These are phyloP conservation scores for Drosophila nr. perissopoda DNA, from an alignment of 2,888 invertebrate genomes.

Conservation along the genomic window DNA sequence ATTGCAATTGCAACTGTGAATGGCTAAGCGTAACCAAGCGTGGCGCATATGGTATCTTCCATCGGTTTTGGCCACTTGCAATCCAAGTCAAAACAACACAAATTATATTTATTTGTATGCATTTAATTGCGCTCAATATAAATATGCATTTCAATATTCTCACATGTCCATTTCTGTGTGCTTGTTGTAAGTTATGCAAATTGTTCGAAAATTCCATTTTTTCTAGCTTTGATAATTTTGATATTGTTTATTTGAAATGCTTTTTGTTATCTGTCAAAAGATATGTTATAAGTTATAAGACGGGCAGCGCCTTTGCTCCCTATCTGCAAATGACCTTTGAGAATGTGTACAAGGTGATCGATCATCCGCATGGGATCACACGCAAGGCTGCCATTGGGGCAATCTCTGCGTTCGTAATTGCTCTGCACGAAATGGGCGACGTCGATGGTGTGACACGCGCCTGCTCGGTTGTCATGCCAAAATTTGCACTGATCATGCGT, in stretches of 20 bases:
- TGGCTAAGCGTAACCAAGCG: constrained; percentile 47
- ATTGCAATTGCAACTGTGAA: constrained; percentile 23
- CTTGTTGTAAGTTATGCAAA: neutral
- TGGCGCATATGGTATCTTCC: constrained; percentile 37
- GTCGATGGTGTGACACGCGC: constrained; percentile 87
- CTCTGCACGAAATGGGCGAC: constrained; percentile 87
- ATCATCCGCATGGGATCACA: constrained; percentile 90
- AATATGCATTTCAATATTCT: constrained; percentile 1
- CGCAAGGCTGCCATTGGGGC: constrained; percentile 89
- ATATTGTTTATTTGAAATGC: neutral
- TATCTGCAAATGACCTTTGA: constrained; percentile 89
- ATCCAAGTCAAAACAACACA: neutral
- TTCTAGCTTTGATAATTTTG: neutral
- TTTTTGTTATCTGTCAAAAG: neutral
- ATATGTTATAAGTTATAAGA: constrained; percentile 51
- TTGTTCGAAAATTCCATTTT: neutral
- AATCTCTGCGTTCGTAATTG: constrained; percentile 88
- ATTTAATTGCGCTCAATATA: neutral
- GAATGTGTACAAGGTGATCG: constrained; percentile 89
- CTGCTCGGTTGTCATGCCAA: constrained; percentile 88
- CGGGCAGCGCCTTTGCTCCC: constrained; percentile 88
- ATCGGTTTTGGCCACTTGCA: constrained; percentile 24
- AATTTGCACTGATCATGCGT: constrained; percentile 88
- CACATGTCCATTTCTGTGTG: neutral
- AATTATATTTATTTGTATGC: neutral